Evolutionary conservation across 2,113 vertebrate species (phyloP).

Genomic region (Carettochelys insculpta): DNA sequence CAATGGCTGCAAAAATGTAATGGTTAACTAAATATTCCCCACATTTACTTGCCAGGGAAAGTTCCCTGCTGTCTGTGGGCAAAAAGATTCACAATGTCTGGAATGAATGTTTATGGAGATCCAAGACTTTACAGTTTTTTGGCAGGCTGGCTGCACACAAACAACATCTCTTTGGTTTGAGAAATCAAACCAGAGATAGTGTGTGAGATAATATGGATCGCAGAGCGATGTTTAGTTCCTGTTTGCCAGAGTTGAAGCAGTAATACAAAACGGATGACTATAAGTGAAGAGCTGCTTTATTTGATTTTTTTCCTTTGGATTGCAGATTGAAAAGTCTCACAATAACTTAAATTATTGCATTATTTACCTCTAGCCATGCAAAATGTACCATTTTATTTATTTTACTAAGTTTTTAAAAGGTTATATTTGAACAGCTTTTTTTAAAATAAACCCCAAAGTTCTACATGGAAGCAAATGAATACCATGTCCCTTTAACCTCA

Average conservation of each 20-base stretch:
- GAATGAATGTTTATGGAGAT: not conserved
- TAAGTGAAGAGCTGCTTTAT: not conserved
- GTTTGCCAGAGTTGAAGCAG: not conserved
- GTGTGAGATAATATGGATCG: not conserved
- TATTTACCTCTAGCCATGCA: slow-evolving; percentile 7
- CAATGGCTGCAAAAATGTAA: not conserved
- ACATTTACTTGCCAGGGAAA: not conserved
- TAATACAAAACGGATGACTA: not conserved
- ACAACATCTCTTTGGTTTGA: not conserved
- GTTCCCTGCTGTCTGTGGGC: not conserved
- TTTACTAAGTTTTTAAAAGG: not conserved
- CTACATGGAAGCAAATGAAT: not conserved
- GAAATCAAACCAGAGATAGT: not conserved
- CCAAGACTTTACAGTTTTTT: not conserved
- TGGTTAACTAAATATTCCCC: not conserved
- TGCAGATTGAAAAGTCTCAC: not conserved
- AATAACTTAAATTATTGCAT: slow-evolving; percentile 35
- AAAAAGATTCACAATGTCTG: not conserved
- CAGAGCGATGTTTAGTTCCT: not conserved
- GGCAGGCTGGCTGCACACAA: not conserved
- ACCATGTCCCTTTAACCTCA: slow-evolving; percentile 41
- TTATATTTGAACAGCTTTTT: slow-evolving; percentile 13
- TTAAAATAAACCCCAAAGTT: slow-evolving; percentile 32
- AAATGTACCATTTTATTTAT: slow-evolving; percentile 24
- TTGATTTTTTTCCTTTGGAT: not conserved